These are phyloP conservation scores for Thereuonema tuberculata DNA, from an alignment of 1,140 invertebrate genomes.

Conservation along the genomic window DNA sequence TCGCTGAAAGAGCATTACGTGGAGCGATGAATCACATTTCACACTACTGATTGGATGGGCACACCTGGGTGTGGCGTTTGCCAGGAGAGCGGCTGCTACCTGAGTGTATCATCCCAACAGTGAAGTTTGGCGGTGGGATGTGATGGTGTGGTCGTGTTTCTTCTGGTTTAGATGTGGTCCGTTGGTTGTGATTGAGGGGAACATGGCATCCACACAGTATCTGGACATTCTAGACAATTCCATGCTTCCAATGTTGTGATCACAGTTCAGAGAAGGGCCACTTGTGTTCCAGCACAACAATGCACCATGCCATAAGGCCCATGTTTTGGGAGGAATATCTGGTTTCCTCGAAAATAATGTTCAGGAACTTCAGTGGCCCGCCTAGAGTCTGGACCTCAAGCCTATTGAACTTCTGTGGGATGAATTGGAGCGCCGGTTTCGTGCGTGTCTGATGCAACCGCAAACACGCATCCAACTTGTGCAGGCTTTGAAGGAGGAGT, in stretches of 20 bases:
- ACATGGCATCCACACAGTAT: not conserved
- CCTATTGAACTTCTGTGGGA: not conserved
- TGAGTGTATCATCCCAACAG: not conserved
- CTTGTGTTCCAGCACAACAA: not conserved
- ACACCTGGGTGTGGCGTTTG: not conserved
- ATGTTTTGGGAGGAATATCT: not conserved
- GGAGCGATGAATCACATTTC: not conserved
- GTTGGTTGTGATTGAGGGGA: not conserved
- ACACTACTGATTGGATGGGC: not conserved
- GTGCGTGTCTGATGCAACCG: not conserved
- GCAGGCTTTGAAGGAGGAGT: too few species aligned
- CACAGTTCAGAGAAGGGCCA: not conserved
- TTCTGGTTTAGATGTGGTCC: not conserved
- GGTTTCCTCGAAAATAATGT: not conserved
- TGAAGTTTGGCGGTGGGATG: not conserved
- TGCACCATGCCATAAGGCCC: not conserved
- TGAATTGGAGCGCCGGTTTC: not conserved
- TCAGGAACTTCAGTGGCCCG: not conserved
- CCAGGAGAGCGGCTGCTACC: not conserved
- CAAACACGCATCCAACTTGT: not conserved
- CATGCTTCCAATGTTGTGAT: not conserved
- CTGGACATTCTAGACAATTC: not conserved
- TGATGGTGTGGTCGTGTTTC: not conserved
- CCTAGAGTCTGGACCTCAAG: not conserved
- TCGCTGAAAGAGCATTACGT: not conserved